These are phyloP conservation scores for Cichladusa arquata DNA, from an alignment of 2,113 vertebrate genomes.

Conservation along the genomic window DNA sequence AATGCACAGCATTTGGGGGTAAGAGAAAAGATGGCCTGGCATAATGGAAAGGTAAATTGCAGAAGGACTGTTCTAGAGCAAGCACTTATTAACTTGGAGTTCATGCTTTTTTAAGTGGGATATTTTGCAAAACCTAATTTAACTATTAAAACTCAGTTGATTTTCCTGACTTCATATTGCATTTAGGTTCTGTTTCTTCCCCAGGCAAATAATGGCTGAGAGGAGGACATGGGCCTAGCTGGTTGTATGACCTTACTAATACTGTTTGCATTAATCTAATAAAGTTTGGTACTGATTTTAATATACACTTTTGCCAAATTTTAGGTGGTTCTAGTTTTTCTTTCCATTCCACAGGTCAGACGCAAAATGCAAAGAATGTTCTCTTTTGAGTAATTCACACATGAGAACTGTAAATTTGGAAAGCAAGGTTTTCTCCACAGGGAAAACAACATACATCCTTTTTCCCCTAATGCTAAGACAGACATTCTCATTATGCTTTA, in stretches of 20 bases:
- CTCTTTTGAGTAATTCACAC: neutral
- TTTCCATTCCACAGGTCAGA: neutral
- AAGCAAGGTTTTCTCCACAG: conserved; percentile 22
- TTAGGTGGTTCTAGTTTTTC: neutral
- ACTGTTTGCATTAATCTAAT: neutral
- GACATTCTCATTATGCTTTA: conserved; percentile 22
- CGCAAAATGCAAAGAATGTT: neutral
- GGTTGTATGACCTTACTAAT: neutral
- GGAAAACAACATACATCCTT: neutral
- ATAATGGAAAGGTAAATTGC: neutral
- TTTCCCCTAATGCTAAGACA: neutral
- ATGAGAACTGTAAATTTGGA: neutral
- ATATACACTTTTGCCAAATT: neutral
- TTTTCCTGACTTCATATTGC: neutral
- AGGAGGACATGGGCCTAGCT: neutral
- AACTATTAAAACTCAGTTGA: neutral
- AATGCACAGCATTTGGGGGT: neutral
- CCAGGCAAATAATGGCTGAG: neutral
- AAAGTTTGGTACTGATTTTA: neutral
- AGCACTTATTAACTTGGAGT: neutral
- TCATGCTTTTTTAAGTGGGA: neutral
- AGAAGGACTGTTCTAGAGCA: neutral
- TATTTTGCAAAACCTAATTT: neutral
- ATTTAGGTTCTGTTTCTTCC: neutral
- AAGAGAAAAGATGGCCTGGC: neutral